These are phyloP conservation scores for Zaprionus ghesquierei DNA, from an alignment of 1,140 invertebrate species.

Conservation along the genomic window DNA sequence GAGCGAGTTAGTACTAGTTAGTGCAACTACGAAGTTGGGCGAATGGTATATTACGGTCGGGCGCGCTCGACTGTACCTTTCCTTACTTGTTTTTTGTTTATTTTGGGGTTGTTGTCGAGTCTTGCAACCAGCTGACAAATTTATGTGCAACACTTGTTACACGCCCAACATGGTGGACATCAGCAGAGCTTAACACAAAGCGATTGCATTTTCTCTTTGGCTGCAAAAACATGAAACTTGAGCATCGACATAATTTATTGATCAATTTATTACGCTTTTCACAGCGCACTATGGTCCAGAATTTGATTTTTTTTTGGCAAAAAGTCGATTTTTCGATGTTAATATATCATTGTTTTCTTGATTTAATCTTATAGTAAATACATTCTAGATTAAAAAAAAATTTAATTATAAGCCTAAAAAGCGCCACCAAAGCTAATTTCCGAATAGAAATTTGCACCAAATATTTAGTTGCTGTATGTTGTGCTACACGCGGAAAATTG, in stretches of 20 bases:
- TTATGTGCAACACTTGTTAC: slow-evolving; percentile 73
- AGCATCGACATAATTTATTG: slow-evolving; percentile 57
- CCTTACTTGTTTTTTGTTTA: slow-evolving; percentile 33
- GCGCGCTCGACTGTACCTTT: no score
- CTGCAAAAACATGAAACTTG: slow-evolving; percentile 52
- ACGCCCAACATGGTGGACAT: slow-evolving; percentile 66
- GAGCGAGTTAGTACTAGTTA: no score
- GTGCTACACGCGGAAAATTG: slow-evolving; percentile 17
- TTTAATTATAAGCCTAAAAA: slow-evolving; percentile 20
- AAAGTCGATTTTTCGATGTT: not conserved
- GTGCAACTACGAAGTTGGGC: no score
- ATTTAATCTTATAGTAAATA: not conserved
- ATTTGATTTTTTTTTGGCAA: not conserved
- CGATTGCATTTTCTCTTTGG: slow-evolving; percentile 41
- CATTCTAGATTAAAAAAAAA: slow-evolving; percentile 21
- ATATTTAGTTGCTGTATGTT: slow-evolving; percentile 19
- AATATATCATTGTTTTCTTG: not conserved
- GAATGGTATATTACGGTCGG: no score
- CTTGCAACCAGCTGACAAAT: slow-evolving; percentile 26
- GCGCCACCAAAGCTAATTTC: slow-evolving; percentile 15
- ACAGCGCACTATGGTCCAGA: not conserved
- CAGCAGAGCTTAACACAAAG: slow-evolving; percentile 62
- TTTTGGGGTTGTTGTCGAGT: slow-evolving; percentile 24
- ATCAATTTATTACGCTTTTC: slow-evolving; percentile 37
- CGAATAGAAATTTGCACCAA: slow-evolving; percentile 15